phyloP scores from a whole-genome alignment of 2,113 vertebrate genomes.

The Hirundichthys speculiger region DNA sequence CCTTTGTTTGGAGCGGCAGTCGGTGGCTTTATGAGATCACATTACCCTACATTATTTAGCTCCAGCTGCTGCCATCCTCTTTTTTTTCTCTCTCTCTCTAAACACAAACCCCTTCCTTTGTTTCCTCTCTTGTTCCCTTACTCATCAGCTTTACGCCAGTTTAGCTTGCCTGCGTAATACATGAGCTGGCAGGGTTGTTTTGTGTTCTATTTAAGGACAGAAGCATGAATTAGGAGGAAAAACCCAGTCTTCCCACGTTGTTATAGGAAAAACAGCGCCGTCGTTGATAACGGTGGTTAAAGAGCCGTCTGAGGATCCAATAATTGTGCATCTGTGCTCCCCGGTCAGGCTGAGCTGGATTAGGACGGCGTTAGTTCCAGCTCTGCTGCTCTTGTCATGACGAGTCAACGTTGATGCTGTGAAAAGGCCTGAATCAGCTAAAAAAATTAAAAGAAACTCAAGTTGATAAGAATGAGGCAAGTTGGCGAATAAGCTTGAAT shows the following conservation, averaged over 20 bases:
- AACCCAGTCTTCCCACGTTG: neutral
- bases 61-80: conserved; percentile 66
- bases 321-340: neutral
- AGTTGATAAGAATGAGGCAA: neutral
- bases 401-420: neutral
- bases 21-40: conserved; percentile 72
- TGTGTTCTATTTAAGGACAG: neutral
- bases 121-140: conserved; percentile 34
- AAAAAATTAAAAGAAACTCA: neutral
- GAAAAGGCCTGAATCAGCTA: neutral
- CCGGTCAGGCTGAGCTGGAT: neutral
- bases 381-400: neutral
- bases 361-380: neutral
- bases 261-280: neutral
- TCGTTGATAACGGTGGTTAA: neutral
- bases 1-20: conserved; percentile 73
- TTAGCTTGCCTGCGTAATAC: neutral
- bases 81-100: conserved; percentile 17
- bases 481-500: too few relatives aligned
- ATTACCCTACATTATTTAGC: conserved; percentile 84
- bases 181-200: conserved; percentile 3
- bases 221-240: neutral
- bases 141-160: conserved; percentile 24
- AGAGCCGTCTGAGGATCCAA: too few relatives aligned
- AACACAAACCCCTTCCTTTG: conserved; percentile 33